Evolutionary conservation across 2,113 vertebrate genomes (phyloP).

Genomic region (Neotragus moschatus): DNA sequence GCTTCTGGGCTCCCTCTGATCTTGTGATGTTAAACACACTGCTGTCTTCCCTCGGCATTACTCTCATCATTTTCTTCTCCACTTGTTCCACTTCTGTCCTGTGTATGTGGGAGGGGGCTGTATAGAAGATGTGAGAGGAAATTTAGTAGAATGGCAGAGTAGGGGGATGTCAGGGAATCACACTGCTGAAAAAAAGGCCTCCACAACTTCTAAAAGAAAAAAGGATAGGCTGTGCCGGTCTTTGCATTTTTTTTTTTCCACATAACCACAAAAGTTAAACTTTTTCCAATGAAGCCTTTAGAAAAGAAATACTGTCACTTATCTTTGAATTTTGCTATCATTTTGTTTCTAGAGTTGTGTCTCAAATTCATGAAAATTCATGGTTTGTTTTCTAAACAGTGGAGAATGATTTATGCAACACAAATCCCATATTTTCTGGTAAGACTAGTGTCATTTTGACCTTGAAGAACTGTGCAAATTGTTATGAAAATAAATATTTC

Average conservation of each 20-base stretch:
- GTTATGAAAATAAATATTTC: constrained; percentile 67
- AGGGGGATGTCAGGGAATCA: constrained; percentile 69
- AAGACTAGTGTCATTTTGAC: constrained; percentile 57
- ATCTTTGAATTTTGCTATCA: constrained; percentile 45
- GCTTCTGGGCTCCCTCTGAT: constrained; percentile 81
- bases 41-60: constrained; percentile 75
- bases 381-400: constrained; percentile 56
- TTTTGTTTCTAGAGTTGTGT: background rate
- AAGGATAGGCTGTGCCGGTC: constrained; percentile 59
- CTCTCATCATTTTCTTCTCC: constrained; percentile 77
- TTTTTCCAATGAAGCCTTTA: constrained; percentile 52
- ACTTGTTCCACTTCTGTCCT: constrained; percentile 75
- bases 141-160: constrained; percentile 70
- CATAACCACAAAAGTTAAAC: constrained; percentile 66
- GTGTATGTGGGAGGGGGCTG: constrained; percentile 56
- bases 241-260: constrained; percentile 64
- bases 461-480: constrained; percentile 55
- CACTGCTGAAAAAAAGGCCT: constrained; percentile 63
- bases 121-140: constrained; percentile 63
- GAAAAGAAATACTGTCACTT: constrained; percentile 37
- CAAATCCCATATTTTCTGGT: constrained; percentile 49
- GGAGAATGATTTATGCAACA: constrained; percentile 48
- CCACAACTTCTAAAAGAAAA: constrained; percentile 67
- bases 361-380: constrained; percentile 49
- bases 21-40: constrained; percentile 72